A percentile compares a stretch with the other conserved stretches of the same genome.
phyloP scores from a whole-genome alignment of 92 coral and sea anemone species.

The Zoanthus gigantus region DNA sequence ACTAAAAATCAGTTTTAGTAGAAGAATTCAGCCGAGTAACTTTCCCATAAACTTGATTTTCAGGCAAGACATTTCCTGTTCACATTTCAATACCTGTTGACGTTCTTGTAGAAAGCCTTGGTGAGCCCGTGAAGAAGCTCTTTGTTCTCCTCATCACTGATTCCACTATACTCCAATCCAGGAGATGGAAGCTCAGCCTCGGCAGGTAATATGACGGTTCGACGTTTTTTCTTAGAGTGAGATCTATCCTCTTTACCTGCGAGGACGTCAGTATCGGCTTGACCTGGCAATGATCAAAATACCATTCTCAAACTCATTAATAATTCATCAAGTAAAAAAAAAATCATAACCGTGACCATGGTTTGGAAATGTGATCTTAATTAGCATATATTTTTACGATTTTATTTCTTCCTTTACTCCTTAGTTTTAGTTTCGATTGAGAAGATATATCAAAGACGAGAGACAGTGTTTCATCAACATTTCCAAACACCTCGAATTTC shows the following conservation, averaged over 20 bases:
- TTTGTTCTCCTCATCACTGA: conserved; percentile 69
- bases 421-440: too few relatives aligned
- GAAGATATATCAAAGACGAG: too few relatives aligned
- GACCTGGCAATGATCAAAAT: conserved; percentile 22
- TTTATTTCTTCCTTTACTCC: too few relatives aligned
- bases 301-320: background rate
- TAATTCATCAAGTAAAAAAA: too few relatives aligned
- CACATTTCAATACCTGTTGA: conserved; percentile 76
- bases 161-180: conserved; percentile 81
- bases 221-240: conserved; percentile 47
- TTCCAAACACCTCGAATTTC: too few relatives aligned
- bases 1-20: background rate
- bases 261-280: conserved; percentile 12
- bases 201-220: conserved; percentile 84
- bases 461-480: too few relatives aligned
- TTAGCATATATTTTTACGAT: too few relatives aligned
- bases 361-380: too few relatives aligned
- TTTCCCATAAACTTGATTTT: background rate
- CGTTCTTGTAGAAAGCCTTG: conserved; percentile 81
- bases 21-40: background rate
- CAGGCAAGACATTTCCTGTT: background rate
- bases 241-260: conserved; percentile 27
- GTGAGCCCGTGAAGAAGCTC: conserved; percentile 81
- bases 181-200: conserved; percentile 89
- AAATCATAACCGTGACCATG: too few relatives aligned